Percentiles rank a stretch among this genome's conserved stretches.
Conservation (phyloP, 23 tunicate genomes). For the Oikopleura dioica region DNA sequence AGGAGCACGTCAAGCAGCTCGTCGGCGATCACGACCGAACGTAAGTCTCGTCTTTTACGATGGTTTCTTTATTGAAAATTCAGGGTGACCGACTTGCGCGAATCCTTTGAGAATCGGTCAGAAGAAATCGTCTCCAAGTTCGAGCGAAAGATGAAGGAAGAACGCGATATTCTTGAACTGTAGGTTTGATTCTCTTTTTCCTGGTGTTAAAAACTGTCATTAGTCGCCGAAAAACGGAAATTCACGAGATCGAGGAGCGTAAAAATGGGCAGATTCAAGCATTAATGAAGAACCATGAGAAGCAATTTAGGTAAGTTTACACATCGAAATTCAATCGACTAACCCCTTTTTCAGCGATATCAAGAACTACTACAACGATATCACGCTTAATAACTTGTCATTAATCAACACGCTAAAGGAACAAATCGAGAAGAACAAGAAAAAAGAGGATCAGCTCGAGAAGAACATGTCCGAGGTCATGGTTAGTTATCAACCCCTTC, state of each 20-base stretch:
- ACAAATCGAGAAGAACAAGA: slow-evolving; percentile 95
- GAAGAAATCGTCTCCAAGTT: slow-evolving; percentile 84
- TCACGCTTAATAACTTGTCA: slow-evolving; percentile 83
- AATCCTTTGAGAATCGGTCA: neutral
- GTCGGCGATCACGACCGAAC: neutral
- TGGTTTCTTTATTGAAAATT: neutral
- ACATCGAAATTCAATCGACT: no score
- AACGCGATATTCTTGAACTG: slow-evolving; percentile 75
- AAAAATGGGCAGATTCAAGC: slow-evolving; percentile 90
- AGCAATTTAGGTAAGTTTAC: slow-evolving; percentile 16
- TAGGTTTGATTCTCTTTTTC: no score
- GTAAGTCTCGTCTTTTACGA: neutral
- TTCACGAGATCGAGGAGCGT: slow-evolving; percentile 92
- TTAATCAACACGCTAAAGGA: slow-evolving; percentile 89
- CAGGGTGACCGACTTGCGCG: neutral
- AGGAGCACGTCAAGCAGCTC: slow-evolving; percentile 64
- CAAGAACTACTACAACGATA: slow-evolving; percentile 95
- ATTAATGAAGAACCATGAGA: slow-evolving; percentile 85
- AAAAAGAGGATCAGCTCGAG: slow-evolving; percentile 79
- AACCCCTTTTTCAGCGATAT: slow-evolving; percentile 78
- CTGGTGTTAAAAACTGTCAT: no score
- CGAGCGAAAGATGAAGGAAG: slow-evolving; percentile 70
- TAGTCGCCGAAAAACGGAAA: slow-evolving; percentile 58
- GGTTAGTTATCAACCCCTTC: neutral
- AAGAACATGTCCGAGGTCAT: slow-evolving; percentile 73